phyloP scores from a whole-genome alignment of 2,797 vertebrate genomes.

The Dendrocincla fuliginosa region DNA sequence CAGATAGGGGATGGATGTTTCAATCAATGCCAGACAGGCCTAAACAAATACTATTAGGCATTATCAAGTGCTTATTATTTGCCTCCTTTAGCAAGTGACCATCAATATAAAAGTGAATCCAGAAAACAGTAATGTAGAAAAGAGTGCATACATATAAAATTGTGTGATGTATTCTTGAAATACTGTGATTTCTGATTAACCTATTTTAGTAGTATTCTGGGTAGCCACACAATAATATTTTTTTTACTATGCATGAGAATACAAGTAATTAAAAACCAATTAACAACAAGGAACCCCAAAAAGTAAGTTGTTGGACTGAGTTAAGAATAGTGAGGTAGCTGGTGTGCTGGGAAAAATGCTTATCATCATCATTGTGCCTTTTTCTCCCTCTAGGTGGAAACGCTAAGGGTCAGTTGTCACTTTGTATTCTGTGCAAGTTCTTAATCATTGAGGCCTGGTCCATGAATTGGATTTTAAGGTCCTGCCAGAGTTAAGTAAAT shows the following conservation, averaged over 20 bases:
- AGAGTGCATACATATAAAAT: not conserved
- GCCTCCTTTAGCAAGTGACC: not conserved
- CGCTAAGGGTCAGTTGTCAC: not conserved
- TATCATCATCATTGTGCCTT: not conserved
- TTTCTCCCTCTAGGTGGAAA: not conserved
- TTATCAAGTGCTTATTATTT: not conserved
- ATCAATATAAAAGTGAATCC: not conserved
- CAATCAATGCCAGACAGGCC: not conserved
- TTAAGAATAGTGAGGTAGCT: not conserved
- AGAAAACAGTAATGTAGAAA: not conserved
- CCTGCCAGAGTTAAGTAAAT: not conserved
- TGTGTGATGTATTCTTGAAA: not conserved
- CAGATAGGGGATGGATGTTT: not conserved
- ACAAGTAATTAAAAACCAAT: not conserved
- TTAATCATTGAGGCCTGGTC: not conserved
- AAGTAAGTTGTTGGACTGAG: not conserved
- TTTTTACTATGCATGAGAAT: not conserved
- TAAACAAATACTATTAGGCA: not conserved
- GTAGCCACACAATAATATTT: not conserved
- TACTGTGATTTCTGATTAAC: not conserved
- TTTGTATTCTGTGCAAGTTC: not conserved
- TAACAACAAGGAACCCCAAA: not conserved
- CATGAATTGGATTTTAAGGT: not conserved
- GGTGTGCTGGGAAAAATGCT: not conserved
- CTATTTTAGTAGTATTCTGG: not conserved